Base-by-base conservation (phyloP, 2,888 invertebrate genomes). In the Clistopyga incitator region DNA sequence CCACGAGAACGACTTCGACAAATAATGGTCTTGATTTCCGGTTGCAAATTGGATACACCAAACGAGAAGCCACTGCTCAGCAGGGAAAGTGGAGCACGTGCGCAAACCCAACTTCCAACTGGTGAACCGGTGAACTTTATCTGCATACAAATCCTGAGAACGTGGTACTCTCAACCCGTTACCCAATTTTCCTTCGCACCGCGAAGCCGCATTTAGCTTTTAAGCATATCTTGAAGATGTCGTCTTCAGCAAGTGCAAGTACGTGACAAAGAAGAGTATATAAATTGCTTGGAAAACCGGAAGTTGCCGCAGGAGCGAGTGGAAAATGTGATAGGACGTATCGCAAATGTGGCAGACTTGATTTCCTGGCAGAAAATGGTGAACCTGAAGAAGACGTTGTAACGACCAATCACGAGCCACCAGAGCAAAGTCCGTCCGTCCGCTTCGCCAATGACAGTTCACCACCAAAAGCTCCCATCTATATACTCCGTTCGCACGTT, bases 321-420 rank as follows among this genome's bases (percentile, higher is more conserved):
- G 8, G 64, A 25, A 42, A 64, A 45, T 11, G 20, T 29, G 42
- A 45, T 20, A 56, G 42, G 18, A 56, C 11, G 68, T 77, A 56
- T 77, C 15, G 42, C 25, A 13, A 13, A 29, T 3, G 50, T 70
- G 54, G 64, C 65, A 72, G 54, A 34, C 67, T 65, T 74, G 79
- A 74, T 79, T 79, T 79, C 79, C 79, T 54, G 72, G 65, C 45
- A 74, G 67, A 74, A 79, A 67, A 74, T 64, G 61, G 38, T 25
- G 29, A 54, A 10, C 10, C 54, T 6, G 20, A 23, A 45, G 65
- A 20, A 72, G 59, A 59, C 45, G 23, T 47, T 61, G 45, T 29
- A 45, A 38, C 56, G 42, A n/a, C n/a, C n/a, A n/a, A n/a, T n/a
- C n/a, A n/a, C 38, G 42, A 67, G 38, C 34, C 15, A 70, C 54